phyloP scores from a whole-genome alignment of 1,140 invertebrate species.

The Arion vulgaris region DNA sequence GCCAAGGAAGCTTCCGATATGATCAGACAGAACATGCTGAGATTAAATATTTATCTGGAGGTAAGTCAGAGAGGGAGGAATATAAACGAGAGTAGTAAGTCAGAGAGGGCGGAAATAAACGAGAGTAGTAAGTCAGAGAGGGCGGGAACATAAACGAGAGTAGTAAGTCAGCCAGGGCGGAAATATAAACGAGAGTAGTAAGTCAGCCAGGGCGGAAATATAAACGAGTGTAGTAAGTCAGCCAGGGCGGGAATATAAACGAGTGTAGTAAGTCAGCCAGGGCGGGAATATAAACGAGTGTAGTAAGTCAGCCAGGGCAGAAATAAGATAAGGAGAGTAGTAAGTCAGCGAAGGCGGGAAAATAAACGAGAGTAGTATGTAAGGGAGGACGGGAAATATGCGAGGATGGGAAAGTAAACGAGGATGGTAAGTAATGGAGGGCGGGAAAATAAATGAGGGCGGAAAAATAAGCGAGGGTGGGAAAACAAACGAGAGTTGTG shows the following conservation, averaged over 20 bases:
- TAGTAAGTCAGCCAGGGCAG: neutral
- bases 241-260: no score
- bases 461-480: neutral
- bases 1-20: slow-evolving; percentile 57
- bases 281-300: neutral
- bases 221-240: no score
- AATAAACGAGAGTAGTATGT: neutral
- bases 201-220: no score
- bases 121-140: neutral
- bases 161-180: neutral
- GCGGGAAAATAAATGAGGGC: no score
- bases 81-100: neutral
- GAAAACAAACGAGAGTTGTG: neutral
- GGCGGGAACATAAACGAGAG: neutral
- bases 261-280: neutral
- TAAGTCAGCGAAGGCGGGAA: neutral
- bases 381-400: no score
- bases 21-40: slow-evolving; percentile 66
- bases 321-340: neutral
- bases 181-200: no score
- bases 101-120: neutral
- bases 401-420: no score
- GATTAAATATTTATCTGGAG: slow-evolving; percentile 65
- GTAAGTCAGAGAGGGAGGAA: neutral
- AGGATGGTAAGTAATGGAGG: no score